phyloP scores from a whole-genome alignment of 2,113 vertebrate genomes.

The Ictidomys tridecemlineatus region DNA sequence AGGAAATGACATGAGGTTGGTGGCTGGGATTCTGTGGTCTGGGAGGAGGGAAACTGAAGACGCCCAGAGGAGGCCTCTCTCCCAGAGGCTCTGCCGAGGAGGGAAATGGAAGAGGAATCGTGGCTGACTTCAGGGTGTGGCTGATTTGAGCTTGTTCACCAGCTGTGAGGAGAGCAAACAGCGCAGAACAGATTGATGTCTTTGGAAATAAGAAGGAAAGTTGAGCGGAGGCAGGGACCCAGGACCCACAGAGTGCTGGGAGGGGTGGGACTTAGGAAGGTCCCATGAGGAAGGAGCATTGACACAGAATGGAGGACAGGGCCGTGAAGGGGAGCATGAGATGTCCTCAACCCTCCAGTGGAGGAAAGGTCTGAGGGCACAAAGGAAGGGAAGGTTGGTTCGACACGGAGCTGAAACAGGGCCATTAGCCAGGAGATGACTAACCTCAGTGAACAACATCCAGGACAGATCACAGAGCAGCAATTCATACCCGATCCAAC shows the following conservation, averaged over 20 bases:
- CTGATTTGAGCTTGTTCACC: background rate
- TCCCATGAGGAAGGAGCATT: background rate
- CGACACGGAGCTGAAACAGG: background rate
- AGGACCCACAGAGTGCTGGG: background rate
- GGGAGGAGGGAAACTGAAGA: background rate
- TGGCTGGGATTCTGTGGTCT: background rate
- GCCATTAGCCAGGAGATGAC: background rate
- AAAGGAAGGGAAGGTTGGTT: background rate
- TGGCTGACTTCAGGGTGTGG: background rate
- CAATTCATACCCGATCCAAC: background rate
- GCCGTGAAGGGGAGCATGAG: background rate
- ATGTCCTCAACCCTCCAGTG: background rate
- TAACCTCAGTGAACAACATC: background rate
- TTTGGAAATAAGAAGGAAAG: background rate
- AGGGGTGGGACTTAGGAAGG: too few relatives aligned
- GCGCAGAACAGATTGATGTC: background rate
- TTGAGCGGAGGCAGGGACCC: too few relatives aligned
- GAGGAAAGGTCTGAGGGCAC: background rate
- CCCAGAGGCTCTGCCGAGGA: background rate
- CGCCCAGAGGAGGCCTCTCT: background rate
- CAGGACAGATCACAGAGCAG: background rate
- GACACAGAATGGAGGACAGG: background rate
- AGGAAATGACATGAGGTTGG: background rate
- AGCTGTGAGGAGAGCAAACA: background rate
- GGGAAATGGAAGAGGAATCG: background rate